phyloP scores from a whole-genome alignment of 1,140 invertebrate genomes.

The Aphelenchoides avenae region DNA sequence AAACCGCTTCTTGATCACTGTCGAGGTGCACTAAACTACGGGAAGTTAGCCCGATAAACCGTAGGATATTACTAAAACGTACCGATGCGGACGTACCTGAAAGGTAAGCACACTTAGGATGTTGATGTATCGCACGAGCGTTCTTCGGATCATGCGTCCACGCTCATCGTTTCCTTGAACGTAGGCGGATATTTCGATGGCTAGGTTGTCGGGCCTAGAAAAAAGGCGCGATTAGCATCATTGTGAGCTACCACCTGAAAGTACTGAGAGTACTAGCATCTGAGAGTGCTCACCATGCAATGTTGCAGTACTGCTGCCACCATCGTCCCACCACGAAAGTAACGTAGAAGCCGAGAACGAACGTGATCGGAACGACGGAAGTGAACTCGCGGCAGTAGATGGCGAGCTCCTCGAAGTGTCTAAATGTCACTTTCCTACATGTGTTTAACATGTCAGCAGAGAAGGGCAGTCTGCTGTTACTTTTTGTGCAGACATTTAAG shows the following conservation, averaged over 20 bases:
- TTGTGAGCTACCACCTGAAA: too few species aligned
- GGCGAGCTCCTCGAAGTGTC: slow-evolving; percentile 60
- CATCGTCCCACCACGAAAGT: slow-evolving; percentile 81
- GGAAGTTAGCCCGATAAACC: too few species aligned
- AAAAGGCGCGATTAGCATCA: too few species aligned
- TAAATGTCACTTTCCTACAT: slow-evolving; percentile 33
- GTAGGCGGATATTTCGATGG: slow-evolving; percentile 40
- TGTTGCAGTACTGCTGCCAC: slow-evolving; percentile 81
- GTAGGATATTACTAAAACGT: slow-evolving; percentile 20
- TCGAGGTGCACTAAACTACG: slow-evolving; percentile 32
- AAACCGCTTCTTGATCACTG: slow-evolving; percentile 77
- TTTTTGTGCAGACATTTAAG: too few species aligned
- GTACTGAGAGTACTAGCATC: too few species aligned
- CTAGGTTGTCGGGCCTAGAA: slow-evolving; percentile 24
- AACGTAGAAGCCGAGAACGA: slow-evolving; percentile 88
- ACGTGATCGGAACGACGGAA: slow-evolving; percentile 69
- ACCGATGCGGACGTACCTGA: slow-evolving; percentile 21
- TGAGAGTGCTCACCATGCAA: too few species aligned
- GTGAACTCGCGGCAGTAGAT: slow-evolving; percentile 60
- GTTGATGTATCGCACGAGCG: slow-evolving; percentile 80
- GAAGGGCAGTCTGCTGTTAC: too few species aligned
- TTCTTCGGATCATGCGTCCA: slow-evolving; percentile 78
- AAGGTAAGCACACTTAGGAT: slow-evolving; percentile 76
- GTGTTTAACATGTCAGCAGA: too few species aligned
- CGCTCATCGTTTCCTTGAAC: slow-evolving; percentile 68